Conservation (phyloP, 2,113 vertebrate species). For the Cyprinodon variegatus region DNA sequence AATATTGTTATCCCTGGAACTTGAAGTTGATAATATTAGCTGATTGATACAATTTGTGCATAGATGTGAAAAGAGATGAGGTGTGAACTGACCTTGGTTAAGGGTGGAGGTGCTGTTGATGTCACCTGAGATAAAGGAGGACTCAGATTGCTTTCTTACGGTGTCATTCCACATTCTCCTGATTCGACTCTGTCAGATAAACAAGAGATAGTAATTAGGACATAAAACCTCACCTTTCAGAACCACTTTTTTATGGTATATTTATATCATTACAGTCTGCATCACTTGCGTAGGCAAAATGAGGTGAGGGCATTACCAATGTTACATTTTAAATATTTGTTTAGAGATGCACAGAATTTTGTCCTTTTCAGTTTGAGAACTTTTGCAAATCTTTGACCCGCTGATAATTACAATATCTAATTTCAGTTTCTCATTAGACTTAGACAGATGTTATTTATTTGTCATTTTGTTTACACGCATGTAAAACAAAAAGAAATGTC, state of each 20-base stretch:
- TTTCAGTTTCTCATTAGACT: background rate
- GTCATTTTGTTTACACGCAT: too few species aligned
- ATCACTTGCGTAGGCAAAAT: background rate
- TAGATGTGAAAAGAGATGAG: constrained; percentile 72
- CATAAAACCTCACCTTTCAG: constrained; percentile 58
- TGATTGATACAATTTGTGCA: constrained; percentile 67
- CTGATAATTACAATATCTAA: background rate
- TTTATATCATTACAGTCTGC: background rate
- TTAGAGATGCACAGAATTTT: background rate
- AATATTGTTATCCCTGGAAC: constrained; percentile 40
- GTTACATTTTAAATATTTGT: constrained; percentile 1
- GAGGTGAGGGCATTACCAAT: background rate
- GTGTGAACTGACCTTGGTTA: constrained; percentile 98
- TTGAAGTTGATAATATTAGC: constrained; percentile 60
- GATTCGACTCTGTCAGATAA: constrained; percentile 95
- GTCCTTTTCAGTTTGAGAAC: background rate
- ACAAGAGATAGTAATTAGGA: constrained; percentile 79
- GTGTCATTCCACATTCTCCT: constrained; percentile 99
- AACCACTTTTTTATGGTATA: constrained; percentile 39
- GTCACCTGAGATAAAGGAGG: constrained; percentile 99
- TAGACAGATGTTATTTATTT: too few species aligned
- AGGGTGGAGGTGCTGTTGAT: constrained; percentile 99
- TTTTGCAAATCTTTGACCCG: background rate
- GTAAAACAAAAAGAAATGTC: too few species aligned
- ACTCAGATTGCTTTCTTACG: constrained; percentile 99